These are phyloP conservation scores for Aelia acuminata DNA, from an alignment of 2,888 invertebrate species.

Conservation along the genomic window DNA sequence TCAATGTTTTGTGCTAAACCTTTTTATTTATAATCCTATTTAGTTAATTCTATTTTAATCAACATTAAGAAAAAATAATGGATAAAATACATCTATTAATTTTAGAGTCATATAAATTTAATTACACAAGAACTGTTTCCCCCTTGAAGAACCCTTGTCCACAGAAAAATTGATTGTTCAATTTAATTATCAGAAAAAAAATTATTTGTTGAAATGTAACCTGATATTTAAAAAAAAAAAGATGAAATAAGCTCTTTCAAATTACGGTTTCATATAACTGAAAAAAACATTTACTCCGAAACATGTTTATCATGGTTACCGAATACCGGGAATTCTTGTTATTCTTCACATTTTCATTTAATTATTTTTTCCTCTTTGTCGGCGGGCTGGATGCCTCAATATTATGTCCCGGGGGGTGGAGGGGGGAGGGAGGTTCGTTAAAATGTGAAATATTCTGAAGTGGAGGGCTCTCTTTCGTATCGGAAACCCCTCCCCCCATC, in stretches of 20 bases:
- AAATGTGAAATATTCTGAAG: slow-evolving; percentile 6
- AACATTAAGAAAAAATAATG: too few species aligned
- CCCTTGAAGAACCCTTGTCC: too few species aligned
- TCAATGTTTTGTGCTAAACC: too few species aligned
- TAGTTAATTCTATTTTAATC: too few species aligned
- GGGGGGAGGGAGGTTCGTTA: background rate
- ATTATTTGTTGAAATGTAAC: background rate
- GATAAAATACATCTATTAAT: too few species aligned
- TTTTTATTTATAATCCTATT: too few species aligned
- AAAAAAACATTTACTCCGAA: background rate
- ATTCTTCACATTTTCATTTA: background rate
- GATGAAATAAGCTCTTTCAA: background rate
- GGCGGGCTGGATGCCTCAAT: background rate
- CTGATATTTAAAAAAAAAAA: background rate
- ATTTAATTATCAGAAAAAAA: background rate
- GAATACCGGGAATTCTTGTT: background rate
- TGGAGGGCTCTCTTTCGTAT: background rate
- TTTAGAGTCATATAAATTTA: too few species aligned
- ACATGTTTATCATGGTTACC: background rate
- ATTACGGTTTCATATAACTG: background rate
- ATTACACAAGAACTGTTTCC: too few species aligned
- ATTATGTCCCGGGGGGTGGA: background rate
- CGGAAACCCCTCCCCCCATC: background rate
- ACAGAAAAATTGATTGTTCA: too few species aligned
- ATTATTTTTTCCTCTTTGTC: background rate